Evolutionary conservation across 2,113 vertebrate species (phyloP).

Genomic region (Dicaeum eximium): DNA sequence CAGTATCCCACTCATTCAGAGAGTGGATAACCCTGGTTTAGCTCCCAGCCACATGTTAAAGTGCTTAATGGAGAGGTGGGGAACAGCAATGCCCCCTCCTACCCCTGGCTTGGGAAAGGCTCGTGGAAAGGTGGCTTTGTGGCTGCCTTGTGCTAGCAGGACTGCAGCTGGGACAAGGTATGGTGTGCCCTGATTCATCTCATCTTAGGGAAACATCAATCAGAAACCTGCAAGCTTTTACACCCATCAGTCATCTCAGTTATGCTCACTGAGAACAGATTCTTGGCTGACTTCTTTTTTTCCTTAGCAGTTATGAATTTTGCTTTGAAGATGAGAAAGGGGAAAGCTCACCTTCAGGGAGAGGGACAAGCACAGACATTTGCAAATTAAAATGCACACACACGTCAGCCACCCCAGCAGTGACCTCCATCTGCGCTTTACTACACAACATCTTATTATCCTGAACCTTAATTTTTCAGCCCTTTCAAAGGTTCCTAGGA

Average conservation of each 20-base stretch:
- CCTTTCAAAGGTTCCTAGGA: constrained; percentile 7
- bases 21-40: background rate
- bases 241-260: constrained; percentile 17
- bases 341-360: constrained; percentile 23
- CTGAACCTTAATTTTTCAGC: background rate
- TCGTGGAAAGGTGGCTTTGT: background rate
- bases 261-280: background rate
- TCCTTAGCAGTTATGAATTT: background rate
- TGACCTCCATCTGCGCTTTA: background rate
- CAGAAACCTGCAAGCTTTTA: background rate
- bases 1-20: background rate
- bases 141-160: background rate
- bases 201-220: constrained; percentile 1
- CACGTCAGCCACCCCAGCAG: background rate
- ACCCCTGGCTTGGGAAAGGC: background rate
- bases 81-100: background rate
- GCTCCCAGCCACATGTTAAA: background rate
- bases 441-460: background rate
- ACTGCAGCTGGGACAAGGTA: background rate
- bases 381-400: background rate
- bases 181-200: background rate
- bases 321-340: constrained; percentile 33
- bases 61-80: background rate
- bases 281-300: constrained; percentile 20
- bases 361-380: constrained; percentile 31